Evolutionary conservation across 2,797 vertebrate genomes (phyloP).

Genomic region (Okamejei kenojei): DNA sequence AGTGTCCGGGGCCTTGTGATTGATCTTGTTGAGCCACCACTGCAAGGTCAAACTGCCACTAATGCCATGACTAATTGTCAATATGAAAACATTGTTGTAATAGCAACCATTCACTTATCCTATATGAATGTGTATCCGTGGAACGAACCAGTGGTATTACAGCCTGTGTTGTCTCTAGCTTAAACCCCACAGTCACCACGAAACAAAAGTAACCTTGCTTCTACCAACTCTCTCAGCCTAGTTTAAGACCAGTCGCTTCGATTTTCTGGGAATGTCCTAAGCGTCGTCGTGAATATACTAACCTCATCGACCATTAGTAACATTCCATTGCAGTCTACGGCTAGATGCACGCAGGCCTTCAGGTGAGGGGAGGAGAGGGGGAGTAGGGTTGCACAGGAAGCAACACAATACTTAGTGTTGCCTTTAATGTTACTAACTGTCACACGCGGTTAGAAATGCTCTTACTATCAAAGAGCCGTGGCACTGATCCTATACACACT

Average conservation of each 20-base stretch:
- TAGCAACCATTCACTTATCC: background rate
- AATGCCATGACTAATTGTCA: background rate
- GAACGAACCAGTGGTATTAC: too few relatives aligned
- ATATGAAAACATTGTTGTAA: conserved; percentile 26
- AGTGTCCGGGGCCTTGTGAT: background rate
- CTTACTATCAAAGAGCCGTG: too few relatives aligned
- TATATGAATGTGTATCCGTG: too few relatives aligned
- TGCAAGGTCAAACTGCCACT: background rate
- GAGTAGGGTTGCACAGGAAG: background rate
- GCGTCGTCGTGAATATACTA: background rate
- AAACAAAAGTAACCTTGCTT: background rate
- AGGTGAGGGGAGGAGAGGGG: background rate
- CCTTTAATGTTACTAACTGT: background rate
- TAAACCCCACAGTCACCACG: background rate
- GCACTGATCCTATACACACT: too few relatives aligned
- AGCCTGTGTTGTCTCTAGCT: conserved; percentile 10
- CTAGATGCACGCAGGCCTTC: too few relatives aligned
- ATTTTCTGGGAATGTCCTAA: background rate
- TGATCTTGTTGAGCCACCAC: too few relatives aligned
- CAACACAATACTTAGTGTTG: background rate
- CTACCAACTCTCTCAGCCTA: background rate
- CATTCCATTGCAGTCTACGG: too few relatives aligned
- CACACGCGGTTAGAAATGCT: background rate
- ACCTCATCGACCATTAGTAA: background rate
- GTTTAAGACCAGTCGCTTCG: background rate